Evolutionary conservation across 2,113 vertebrate species (phyloP), one percentile per base, ranked within the genome.

Genomic region (Penelope pileata): DNA sequence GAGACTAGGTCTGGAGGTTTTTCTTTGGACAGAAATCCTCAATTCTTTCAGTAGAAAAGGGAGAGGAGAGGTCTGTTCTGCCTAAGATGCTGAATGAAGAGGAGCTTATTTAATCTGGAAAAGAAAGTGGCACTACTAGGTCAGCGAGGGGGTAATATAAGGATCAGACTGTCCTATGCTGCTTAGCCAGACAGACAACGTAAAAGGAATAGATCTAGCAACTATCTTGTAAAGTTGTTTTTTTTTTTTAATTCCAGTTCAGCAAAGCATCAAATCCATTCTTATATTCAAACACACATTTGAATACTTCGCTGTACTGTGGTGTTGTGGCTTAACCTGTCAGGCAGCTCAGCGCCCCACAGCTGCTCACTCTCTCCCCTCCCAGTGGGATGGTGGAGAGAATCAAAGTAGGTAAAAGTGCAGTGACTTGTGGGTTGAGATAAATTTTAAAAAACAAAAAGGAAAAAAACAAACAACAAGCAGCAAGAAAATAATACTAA

Each of bases 171-270:
- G 36, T 53, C 58, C 62, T 66, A 68, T 40, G 56, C 29, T 42
- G 6, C 59, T 91, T 53, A 94, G 62, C 40, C 75, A 95, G 51
- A 63, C 12, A 62, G 8, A 38, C n/a, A 34, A 48, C 3, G 2
- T 77, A 87, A 94, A 96, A 89, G 63, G 84, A 91, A 70, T 27
- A 70, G 32, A n/a, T 53, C 17, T 62, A 80, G 19, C 59, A 79
- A 93, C 27, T 26, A 79, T 38, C 16, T 42, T 34, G 32, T 32
- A 34, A 5, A 54, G 7, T 3, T 32, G n/a, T 5, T 60, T 6
- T 3, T 81, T 5, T 1, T 1, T 51, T 83, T 70, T 36, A 2
- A 75, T 81, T 86, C 24, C 66, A 79, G 45, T 40, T 88, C 72
- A 94, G 32, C 30, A 87, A 74, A 84, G 16, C 22, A 68, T 32